phyloP scores from a whole-genome alignment of 2,113 vertebrate genomes.

The Lepidothrix coronata region DNA sequence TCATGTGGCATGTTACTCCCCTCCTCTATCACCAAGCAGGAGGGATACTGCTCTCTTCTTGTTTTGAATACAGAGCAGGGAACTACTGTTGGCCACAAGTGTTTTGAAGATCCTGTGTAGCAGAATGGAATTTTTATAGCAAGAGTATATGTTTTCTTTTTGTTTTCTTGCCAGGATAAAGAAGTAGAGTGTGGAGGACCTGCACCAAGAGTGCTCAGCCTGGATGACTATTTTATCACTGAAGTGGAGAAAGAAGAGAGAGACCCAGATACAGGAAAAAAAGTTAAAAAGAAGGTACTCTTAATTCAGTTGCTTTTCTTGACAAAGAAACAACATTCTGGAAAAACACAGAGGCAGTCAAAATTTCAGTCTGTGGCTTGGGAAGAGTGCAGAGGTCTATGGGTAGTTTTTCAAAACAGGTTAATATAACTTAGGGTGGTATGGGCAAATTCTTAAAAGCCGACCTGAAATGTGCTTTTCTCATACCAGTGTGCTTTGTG shows the following conservation, averaged over 20 bases:
- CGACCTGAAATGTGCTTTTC: background rate
- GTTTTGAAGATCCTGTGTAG: background rate
- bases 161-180: conserved; percentile 84
- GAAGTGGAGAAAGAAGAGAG: conserved; percentile 94
- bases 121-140: background rate
- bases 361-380: background rate
- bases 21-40: background rate
- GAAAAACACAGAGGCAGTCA: background rate
- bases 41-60: background rate
- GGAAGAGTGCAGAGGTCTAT: background rate
- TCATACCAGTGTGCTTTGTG: background rate
- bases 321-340: background rate
- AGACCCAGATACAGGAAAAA: conserved; percentile 93
- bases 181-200: conserved; percentile 97
- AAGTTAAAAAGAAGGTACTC: conserved; percentile 91
- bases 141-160: background rate
- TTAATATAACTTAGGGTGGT: background rate
- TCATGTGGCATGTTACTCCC: background rate
- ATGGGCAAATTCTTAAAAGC: background rate
- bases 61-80: background rate
- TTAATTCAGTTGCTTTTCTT: background rate
- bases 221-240: conserved; percentile 98
- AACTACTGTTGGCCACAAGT: background rate
- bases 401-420: background rate
- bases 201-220: conserved; percentile 92